These are phyloP conservation scores for Pempheris klunzingeri DNA, from an alignment of 2,797 vertebrate genomes.

Conservation along the genomic window DNA sequence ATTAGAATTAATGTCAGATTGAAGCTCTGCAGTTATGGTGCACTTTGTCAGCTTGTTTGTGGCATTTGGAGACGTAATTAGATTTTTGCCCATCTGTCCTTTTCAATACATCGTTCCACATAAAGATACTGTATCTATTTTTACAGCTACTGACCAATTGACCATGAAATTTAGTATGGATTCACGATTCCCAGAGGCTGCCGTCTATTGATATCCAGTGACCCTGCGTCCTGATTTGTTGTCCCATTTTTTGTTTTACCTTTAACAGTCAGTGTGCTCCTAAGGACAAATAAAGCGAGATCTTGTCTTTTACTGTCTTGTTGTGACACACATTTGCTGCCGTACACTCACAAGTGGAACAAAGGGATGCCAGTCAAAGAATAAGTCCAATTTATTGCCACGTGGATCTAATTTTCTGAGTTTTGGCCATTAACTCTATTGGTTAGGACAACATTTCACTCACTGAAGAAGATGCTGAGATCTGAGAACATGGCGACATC, in stretches of 20 bases:
- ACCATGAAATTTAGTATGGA: background rate
- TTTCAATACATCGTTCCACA: background rate
- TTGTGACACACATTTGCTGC: background rate
- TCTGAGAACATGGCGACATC: background rate
- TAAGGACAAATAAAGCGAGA: background rate
- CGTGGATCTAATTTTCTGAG: background rate
- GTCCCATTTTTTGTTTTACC: background rate
- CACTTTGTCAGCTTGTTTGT: background rate
- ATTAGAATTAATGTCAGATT: background rate
- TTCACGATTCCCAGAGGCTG: conserved; percentile 2
- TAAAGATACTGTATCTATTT: background rate
- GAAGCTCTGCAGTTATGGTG: background rate
- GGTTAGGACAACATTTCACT: background rate
- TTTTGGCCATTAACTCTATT: background rate
- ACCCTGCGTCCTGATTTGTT: background rate
- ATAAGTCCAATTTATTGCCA: background rate
- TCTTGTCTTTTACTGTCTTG: background rate
- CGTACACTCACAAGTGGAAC: background rate
- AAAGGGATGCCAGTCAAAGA: background rate
- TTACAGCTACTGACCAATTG: background rate
- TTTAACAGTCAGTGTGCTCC: background rate
- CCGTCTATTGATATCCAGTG: background rate
- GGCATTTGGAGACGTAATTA: background rate
- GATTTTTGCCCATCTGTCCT: background rate
- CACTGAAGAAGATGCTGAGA: background rate